phyloP scores from a whole-genome alignment of 2,113 vertebrate species.

The Empidonax traillii region DNA sequence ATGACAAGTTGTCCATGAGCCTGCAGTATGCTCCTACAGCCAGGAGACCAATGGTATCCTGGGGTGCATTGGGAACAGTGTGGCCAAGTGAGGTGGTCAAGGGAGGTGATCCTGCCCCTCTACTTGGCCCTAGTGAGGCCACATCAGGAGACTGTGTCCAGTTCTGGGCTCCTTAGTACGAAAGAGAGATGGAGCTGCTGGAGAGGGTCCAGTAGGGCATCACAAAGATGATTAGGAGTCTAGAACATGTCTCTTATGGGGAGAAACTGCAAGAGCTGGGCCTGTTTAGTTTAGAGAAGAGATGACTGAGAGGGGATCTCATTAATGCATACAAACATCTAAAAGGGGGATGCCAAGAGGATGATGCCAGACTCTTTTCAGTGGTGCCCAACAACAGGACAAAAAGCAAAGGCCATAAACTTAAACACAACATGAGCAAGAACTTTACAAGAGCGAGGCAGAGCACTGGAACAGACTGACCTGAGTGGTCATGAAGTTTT shows the following conservation, averaged over 20 bases:
- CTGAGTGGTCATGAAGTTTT: not conserved
- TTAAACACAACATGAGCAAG: not conserved
- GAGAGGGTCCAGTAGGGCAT: not conserved
- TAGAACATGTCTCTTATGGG: not conserved
- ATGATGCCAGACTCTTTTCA: no score
- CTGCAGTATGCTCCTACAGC: rapidly evolving
- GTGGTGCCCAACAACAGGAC: not conserved
- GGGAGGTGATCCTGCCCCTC: not conserved
- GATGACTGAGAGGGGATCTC: not conserved
- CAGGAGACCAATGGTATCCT: not conserved
- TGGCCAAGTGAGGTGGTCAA: no score
- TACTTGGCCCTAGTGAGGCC: not conserved
- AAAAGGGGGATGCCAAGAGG: not conserved
- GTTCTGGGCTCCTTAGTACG: not conserved
- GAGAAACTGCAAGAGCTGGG: not conserved
- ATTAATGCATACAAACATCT: not conserved
- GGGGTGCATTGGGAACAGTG: not conserved
- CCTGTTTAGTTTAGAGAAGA: not conserved
- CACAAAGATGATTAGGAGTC: no score
- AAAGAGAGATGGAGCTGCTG: not conserved
- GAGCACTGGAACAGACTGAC: not conserved
- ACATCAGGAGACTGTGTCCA: not conserved
- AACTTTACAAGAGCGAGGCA: not conserved
- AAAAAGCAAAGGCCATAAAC: not conserved
- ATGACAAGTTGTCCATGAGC: not conserved